phyloP scores from a whole-genome alignment of 2,797 vertebrate species.

The Rhabdophis nuchalis region DNA sequence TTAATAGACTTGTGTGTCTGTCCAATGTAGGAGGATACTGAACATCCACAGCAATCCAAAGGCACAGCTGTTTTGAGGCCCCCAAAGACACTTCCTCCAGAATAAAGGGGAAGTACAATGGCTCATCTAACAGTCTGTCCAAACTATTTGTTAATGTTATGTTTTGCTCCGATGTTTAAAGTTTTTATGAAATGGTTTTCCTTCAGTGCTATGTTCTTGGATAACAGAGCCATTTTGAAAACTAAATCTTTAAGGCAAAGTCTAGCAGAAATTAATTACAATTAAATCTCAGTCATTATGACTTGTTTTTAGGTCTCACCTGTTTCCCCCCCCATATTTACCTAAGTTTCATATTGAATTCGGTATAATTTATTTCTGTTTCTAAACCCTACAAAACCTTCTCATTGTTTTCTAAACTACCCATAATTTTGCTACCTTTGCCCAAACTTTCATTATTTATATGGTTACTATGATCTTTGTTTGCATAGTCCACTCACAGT shows the following conservation, averaged over 20 bases:
- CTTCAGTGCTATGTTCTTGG: background rate
- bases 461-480: background rate
- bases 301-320: background rate
- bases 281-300: background rate
- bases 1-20: background rate
- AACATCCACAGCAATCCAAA: background rate
- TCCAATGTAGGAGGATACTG: background rate
- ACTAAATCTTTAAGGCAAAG: background rate
- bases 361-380: background rate
- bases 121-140: background rate
- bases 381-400: background rate
- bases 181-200: background rate
- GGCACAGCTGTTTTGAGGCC: background rate
- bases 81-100: background rate
- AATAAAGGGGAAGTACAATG: background rate
- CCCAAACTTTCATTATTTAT: background rate
- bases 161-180: background rate
- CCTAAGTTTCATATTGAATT: background rate
- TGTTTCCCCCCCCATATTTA: background rate
- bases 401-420: background rate
- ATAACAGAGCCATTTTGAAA: background rate
- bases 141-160: background rate
- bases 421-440: background rate
- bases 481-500: background rate
- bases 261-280: background rate